Evolutionary conservation across 2,888 invertebrate species (phyloP).

Genomic region (Drosophila yooni): DNA sequence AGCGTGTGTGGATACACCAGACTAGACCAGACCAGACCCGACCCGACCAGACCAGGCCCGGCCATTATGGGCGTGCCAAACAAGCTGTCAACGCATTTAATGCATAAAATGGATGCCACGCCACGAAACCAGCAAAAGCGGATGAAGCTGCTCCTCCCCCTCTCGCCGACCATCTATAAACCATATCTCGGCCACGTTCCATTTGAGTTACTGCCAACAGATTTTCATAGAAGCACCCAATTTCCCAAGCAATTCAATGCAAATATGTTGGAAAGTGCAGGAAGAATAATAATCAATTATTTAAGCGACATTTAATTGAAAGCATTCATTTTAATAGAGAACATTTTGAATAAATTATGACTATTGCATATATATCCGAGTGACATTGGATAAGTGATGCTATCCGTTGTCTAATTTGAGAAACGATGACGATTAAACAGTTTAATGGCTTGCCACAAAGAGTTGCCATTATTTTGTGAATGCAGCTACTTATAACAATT

Average conservation of each 20-base stretch:
- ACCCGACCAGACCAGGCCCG: neutral
- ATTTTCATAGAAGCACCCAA: neutral
- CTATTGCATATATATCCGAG: neutral
- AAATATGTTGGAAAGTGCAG: conserved; percentile 1
- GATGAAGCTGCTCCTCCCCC: neutral
- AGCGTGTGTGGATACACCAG: conserved; percentile 22
- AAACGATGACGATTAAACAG: neutral
- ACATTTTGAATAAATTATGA: neutral
- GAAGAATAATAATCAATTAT: neutral
- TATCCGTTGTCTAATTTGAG: neutral
- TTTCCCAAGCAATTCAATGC: conserved; percentile 14
- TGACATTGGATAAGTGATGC: neutral
- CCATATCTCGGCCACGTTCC: conserved; percentile 26
- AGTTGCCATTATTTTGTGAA: neutral
- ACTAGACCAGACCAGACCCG: neutral
- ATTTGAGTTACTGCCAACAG: conserved; percentile 21
- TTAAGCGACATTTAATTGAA: neutral
- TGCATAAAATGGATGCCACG: conserved; percentile 55
- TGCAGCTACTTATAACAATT: conserved; percentile 3
- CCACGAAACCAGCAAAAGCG: conserved; percentile 12
- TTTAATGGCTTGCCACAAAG: neutral
- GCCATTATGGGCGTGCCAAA: conserved; percentile 50
- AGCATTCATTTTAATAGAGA: neutral
- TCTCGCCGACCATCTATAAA: neutral
- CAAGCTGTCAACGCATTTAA: conserved; percentile 64